phyloP scores from a whole-genome alignment of 2,888 invertebrate genomes.

The Aphodius sticticus region DNA sequence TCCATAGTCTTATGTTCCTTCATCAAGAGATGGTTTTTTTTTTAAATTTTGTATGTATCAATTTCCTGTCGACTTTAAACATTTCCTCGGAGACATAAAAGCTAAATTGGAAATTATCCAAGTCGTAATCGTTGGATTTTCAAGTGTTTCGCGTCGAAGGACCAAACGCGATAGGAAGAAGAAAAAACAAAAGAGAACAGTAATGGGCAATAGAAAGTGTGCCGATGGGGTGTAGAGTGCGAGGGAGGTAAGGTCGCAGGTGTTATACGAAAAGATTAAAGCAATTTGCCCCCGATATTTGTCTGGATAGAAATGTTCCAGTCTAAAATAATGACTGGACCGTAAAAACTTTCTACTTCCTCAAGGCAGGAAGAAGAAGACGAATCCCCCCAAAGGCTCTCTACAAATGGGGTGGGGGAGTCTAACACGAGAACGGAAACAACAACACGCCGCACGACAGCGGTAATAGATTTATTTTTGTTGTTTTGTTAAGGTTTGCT shows the following conservation, averaged over 20 bases:
- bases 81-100: neutral
- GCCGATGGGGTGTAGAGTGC: neutral
- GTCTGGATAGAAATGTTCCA: slow-evolving; percentile 48
- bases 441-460: no score
- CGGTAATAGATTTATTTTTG: no score
- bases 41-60: neutral
- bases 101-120: neutral
- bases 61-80: neutral
- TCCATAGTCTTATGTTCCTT: no score
- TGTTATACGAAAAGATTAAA: slow-evolving; percentile 51
- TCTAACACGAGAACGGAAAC: no score
- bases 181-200: neutral
- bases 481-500: no score
- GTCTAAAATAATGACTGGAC: slow-evolving; percentile 47
- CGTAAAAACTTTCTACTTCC: slow-evolving; percentile 34
- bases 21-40: neutral
- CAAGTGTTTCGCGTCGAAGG: neutral
- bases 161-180: neutral
- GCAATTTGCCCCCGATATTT: slow-evolving; percentile 52
- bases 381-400: neutral
- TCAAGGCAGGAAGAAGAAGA: neutral
- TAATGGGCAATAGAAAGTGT: slow-evolving; percentile 32
- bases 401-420: no score
- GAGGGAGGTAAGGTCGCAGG: slow-evolving; percentile 46
- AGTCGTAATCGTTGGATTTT: neutral